Evolutionary conservation across 2,888 invertebrate species (phyloP), one percentile per base, ranked within the genome.

Genomic region (Caprella mutica): DNA sequence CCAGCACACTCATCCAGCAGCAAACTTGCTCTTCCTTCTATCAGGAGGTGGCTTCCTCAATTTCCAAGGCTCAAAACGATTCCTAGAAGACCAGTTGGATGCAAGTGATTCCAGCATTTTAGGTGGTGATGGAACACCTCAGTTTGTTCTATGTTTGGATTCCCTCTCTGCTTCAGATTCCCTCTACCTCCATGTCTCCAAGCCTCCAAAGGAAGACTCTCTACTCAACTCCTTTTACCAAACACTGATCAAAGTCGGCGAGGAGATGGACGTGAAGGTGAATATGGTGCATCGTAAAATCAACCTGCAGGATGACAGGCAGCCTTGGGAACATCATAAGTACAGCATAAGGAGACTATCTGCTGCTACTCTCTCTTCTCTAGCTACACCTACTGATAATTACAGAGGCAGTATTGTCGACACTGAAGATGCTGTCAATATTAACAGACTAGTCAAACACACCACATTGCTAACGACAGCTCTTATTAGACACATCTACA

Each of bases 251-350:
- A 73, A 77, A 5, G 78, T 80, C 0, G 75, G 79, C 0, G 73
- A 75, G 40, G 71, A 69, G 59, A 68, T 69, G 1, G 67, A 75
- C 1, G 72, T 77, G 0, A 75, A 74, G 4, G 76, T 84, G 12
- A 81, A 85, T 61, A 78, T 86, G 44, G 80, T 83, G 6, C 93
- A 96, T 70, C 96, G 96, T 75, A 97, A 97, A 77, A 97, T 98
- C 67, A 94, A 94, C 76, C 76, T 97, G 55, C 92, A 91, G 0
- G 92, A 94, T 53, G 87, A 89, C 67, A 78, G 84, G 55, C 74
- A 94, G 27, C 87, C 92, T 0, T 98, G 97, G 97, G 94, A 96
- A 70, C 97, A 98, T 70, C 97, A 98, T 73, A 77, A 91, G 66
- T 97, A 87, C 75, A 93, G 92, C 72, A 90, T 97, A 67, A 80